Conservation (phyloP, 2,797 vertebrate genomes). For the Chelmon rostratus region DNA sequence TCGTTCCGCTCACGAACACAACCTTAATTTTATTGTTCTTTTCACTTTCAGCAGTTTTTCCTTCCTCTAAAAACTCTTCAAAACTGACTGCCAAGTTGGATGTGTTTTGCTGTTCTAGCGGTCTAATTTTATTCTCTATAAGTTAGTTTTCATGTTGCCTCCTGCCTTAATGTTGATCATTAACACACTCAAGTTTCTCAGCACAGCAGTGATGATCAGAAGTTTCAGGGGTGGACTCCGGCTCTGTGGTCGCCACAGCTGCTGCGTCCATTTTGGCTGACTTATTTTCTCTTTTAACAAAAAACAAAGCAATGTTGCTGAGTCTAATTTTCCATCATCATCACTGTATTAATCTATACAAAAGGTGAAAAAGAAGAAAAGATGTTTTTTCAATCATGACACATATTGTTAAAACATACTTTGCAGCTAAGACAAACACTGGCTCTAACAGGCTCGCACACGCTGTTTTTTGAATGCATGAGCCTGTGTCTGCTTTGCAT, state of each 20-base stretch:
- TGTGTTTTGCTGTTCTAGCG: conserved; percentile 4
- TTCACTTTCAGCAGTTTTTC: background rate
- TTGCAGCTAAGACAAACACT: background rate
- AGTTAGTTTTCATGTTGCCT: background rate
- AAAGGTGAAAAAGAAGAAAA: too few species aligned
- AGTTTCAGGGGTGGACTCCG: background rate
- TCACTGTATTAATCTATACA: too few species aligned
- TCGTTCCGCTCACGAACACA: background rate
- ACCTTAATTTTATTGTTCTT: background rate
- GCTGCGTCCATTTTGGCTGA: background rate
- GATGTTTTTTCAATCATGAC: too few species aligned
- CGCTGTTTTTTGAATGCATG: background rate
- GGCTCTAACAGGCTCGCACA: background rate
- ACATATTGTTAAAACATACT: too few species aligned
- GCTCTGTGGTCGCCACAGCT: background rate
- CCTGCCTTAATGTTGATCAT: background rate
- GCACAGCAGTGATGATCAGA: background rate
- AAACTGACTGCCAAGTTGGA: background rate
- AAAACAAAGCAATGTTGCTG: background rate
- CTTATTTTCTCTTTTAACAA: background rate
- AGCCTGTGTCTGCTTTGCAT: background rate
- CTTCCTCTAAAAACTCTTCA: background rate
- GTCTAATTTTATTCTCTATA: background rate
- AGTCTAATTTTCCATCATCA: too few species aligned
- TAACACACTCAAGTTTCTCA: background rate